Percentiles rank a stretch among this genome's conserved stretches.
Evolutionary conservation across 2,797 vertebrate species (phyloP).

Genomic region (Pristis pectinata): DNA sequence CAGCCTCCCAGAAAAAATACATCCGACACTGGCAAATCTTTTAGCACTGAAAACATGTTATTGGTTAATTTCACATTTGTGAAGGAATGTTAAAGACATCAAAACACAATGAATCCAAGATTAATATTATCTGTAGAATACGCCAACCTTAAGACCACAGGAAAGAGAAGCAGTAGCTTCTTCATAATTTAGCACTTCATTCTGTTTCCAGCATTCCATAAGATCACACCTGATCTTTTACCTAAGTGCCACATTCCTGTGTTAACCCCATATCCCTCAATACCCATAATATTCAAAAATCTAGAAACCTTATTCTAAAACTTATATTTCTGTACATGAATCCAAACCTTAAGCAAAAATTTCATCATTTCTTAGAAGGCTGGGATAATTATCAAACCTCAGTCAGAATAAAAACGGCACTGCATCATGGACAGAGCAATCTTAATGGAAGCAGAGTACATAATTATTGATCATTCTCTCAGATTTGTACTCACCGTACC

Average conservation of each 20-base stretch:
- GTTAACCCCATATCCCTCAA: no score
- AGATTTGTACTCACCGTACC: conserved; percentile 76
- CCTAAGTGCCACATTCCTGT: no score
- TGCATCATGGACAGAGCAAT: not conserved
- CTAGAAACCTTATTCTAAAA: no score
- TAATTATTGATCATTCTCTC: not conserved
- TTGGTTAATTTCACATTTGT: not conserved
- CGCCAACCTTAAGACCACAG: not conserved
- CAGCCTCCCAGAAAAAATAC: not conserved
- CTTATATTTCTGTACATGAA: not conserved
- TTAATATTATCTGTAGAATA: not conserved
- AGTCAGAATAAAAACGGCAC: not conserved
- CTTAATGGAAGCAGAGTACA: not conserved
- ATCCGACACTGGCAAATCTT: not conserved
- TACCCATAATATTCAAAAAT: no score
- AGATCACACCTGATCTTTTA: no score
- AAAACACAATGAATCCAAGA: not conserved
- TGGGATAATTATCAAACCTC: not conserved
- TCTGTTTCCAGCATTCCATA: no score
- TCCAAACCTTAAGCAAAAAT: not conserved
- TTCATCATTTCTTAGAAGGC: not conserved
- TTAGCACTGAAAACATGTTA: not conserved
- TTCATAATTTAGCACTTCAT: no score
- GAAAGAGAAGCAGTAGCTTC: no score
- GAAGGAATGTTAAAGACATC: not conserved